Evolutionary conservation across 2,797 vertebrate species (phyloP).

Genomic region (Austrolebias charrua): DNA sequence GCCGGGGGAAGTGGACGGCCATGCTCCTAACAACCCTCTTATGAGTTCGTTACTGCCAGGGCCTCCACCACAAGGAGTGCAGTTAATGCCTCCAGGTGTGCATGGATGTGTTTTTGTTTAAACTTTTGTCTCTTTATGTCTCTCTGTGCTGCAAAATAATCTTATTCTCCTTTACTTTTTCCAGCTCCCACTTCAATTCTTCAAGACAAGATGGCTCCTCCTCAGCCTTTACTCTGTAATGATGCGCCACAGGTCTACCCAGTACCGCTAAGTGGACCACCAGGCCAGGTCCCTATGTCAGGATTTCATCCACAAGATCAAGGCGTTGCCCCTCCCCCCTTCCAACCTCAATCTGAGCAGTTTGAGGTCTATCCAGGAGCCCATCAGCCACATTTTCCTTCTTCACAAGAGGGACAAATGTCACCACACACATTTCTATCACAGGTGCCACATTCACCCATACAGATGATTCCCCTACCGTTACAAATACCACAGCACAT

Average conservation of each 20-base stretch:
- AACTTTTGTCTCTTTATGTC: not conserved
- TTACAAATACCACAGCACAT: conserved; percentile 59
- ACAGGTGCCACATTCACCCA: conserved; percentile 63
- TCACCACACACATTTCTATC: conserved; percentile 58
- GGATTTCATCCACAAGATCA: conserved; percentile 58
- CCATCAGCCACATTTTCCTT: conserved; percentile 47
- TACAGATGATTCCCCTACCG: conserved; percentile 57
- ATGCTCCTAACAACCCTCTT: conserved; percentile 81
- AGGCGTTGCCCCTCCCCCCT: conserved; percentile 64
- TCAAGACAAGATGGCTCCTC: conserved; percentile 73
- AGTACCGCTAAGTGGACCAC: conserved; percentile 61
- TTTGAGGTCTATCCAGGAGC: conserved; percentile 65
- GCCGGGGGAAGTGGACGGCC: conserved; percentile 60
- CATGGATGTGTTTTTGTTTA: conserved; percentile 16
- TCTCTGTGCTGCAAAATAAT: not conserved
- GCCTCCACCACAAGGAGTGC: conserved; percentile 77
- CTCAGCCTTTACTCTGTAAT: conserved; percentile 50
- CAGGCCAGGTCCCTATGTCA: conserved; percentile 59
- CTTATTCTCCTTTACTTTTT: conserved; percentile 15
- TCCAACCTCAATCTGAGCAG: conserved; percentile 69
- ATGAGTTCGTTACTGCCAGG: conserved; percentile 83
- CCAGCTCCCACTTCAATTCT: conserved; percentile 84
- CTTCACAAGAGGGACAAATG: conserved; percentile 57
- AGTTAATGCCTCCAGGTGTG: conserved; percentile 88
- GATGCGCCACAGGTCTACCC: conserved; percentile 81